Conservation (phyloP, 2,113 vertebrate genomes). For the Cyanocitta stelleri region DNA sequence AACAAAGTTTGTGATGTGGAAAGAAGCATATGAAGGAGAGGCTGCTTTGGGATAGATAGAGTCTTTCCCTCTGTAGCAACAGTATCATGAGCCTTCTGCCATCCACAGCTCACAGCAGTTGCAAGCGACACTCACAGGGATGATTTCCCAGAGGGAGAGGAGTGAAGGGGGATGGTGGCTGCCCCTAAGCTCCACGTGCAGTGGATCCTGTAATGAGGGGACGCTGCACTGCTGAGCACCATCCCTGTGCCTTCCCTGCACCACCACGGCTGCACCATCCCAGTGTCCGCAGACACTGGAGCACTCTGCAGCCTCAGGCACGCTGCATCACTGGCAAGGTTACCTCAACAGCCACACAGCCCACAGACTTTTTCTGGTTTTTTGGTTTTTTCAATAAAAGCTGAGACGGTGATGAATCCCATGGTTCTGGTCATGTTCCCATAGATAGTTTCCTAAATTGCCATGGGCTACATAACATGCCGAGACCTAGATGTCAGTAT, state of each 20-base stretch:
- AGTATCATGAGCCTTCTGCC: background rate
- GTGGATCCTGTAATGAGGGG: background rate
- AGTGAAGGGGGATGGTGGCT: background rate
- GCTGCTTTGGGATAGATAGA: background rate
- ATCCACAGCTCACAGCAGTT: background rate
- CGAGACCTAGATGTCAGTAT: background rate
- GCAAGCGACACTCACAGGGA: background rate
- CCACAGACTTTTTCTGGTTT: background rate
- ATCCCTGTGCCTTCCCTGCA: background rate
- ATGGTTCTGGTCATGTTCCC: background rate
- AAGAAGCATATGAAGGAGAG: background rate
- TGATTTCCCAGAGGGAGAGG: background rate
- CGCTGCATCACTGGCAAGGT: background rate
- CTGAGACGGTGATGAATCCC: background rate
- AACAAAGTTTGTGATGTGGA: fast-evolving
- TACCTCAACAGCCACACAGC: background rate
- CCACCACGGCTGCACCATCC: background rate
- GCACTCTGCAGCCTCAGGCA: background rate
- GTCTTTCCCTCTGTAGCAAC: background rate
- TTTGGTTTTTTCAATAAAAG: background rate
- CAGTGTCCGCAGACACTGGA: fast-evolving
- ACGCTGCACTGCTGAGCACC: background rate
- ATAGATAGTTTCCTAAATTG: background rate
- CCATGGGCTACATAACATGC: background rate
- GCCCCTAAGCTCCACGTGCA: background rate